phyloP scores from a whole-genome alignment of 2,113 vertebrate species.

The Osmerus mordax region DNA sequence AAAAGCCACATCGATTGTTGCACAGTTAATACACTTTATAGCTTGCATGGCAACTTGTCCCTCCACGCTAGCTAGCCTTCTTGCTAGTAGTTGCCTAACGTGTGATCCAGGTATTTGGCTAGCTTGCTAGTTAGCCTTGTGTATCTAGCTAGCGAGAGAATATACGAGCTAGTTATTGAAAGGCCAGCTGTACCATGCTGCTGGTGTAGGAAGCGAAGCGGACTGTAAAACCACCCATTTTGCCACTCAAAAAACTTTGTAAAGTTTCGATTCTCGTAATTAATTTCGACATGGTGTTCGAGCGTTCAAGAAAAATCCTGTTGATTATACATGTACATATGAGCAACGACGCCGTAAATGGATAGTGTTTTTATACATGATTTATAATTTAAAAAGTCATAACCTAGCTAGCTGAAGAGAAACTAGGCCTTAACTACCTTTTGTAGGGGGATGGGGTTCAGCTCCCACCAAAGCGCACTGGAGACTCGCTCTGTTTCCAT shows the following conservation, averaged over 20 bases:
- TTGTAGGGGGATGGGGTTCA: slow-evolving; percentile 6
- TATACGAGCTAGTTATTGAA: neutral
- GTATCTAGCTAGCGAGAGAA: neutral
- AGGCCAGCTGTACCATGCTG: neutral
- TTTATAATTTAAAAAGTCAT: neutral
- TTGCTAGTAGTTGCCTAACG: neutral
- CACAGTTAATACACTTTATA: too few relatives aligned
- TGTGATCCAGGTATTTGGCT: neutral
- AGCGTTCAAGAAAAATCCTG: neutral
- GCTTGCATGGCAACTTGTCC: neutral
- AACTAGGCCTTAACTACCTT: neutral
- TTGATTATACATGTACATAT: neutral
- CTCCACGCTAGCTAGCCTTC: neutral
- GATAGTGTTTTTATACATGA: neutral
- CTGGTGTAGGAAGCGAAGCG: neutral
- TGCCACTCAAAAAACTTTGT: neutral
- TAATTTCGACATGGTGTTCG: neutral
- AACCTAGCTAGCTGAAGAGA: neutral
- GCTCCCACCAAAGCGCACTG: neutral
- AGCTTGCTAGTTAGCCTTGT: neutral
- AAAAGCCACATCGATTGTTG: too few relatives aligned
- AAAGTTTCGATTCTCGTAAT: neutral
- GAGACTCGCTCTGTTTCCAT: neutral
- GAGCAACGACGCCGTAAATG: neutral
- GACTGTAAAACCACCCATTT: neutral